A percentile compares a stretch with the other conserved stretches of the same genome.
These are phyloP conservation scores for Pelobates cultripes DNA, from an alignment of 2,797 vertebrate species.

Conservation along the genomic window DNA sequence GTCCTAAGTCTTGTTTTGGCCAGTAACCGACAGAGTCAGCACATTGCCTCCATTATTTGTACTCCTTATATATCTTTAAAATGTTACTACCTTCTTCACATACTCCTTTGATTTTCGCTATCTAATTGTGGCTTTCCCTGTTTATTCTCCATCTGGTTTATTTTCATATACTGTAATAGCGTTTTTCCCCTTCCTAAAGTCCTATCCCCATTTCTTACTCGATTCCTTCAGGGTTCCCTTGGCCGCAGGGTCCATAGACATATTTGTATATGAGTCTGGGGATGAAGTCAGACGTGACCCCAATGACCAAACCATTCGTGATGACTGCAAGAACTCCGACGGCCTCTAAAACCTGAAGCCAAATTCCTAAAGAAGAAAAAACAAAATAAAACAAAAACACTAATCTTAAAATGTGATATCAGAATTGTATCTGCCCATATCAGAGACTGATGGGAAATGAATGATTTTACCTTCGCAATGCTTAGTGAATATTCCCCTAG, in stretches of 20 bases:
- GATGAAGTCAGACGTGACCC: conserved; percentile 92
- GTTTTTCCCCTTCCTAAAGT: not conserved
- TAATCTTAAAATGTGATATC: no score
- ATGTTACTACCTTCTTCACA: no score
- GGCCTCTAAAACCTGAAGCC: conserved; percentile 87
- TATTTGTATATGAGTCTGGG: conserved; percentile 88
- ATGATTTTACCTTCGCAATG: no score
- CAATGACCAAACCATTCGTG: conserved; percentile 90
- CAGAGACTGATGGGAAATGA: no score
- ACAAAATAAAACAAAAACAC: not conserved
- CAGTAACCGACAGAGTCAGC: no score
- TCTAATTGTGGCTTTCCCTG: no score
- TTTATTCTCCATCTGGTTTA: not conserved
- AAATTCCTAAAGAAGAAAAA: conserved; percentile 77
- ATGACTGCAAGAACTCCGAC: conserved; percentile 91
- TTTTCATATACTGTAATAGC: not conserved
- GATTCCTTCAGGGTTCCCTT: conserved; percentile 40
- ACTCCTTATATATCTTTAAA: no score
- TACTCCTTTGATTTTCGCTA: no score
- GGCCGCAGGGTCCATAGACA: conserved; percentile 82
- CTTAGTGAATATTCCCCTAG: no score
- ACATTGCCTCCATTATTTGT: no score
- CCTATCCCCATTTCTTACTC: conserved; percentile 75
- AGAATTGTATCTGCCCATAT: no score
- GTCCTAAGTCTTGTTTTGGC: no score